phyloP scores from a whole-genome alignment of 2,113 vertebrate genomes.

The Raja brachyura region DNA sequence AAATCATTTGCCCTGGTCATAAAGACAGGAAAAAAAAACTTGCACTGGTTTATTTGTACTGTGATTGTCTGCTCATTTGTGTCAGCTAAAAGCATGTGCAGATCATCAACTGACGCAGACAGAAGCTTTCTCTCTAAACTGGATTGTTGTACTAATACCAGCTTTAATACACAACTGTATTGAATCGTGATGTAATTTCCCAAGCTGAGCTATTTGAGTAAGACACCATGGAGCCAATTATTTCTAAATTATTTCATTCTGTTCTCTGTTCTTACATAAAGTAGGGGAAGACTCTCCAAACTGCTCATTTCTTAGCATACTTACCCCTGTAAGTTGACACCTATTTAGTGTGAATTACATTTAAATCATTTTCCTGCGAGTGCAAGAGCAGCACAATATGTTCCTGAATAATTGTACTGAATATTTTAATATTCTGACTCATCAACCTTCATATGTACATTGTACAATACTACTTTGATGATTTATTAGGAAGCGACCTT shows the following conservation, averaged over 20 bases:
- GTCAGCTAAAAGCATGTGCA: background rate
- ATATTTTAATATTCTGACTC: background rate
- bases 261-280: background rate
- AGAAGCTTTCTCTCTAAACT: background rate
- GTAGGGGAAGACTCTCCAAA: background rate
- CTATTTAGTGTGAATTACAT: background rate
- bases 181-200: background rate
- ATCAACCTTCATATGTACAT: background rate
- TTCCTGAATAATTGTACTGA: conserved; percentile 27
- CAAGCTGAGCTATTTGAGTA: background rate
- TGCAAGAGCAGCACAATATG: background rate
- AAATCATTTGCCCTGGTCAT: background rate
- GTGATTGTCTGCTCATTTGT: background rate
- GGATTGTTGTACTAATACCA: background rate
- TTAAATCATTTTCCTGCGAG: conserved; percentile 4
- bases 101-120: background rate
- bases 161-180: background rate
- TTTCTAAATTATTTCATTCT: background rate
- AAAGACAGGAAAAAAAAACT: background rate
- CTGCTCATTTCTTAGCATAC: background rate
- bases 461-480: background rate
- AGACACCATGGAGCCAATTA: background rate
- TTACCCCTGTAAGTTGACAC: background rate
- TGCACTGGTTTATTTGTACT: background rate
- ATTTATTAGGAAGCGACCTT: background rate